Conservation (phyloP, 2,888 invertebrate genomes). For the Sphecodes monilicornis region DNA sequence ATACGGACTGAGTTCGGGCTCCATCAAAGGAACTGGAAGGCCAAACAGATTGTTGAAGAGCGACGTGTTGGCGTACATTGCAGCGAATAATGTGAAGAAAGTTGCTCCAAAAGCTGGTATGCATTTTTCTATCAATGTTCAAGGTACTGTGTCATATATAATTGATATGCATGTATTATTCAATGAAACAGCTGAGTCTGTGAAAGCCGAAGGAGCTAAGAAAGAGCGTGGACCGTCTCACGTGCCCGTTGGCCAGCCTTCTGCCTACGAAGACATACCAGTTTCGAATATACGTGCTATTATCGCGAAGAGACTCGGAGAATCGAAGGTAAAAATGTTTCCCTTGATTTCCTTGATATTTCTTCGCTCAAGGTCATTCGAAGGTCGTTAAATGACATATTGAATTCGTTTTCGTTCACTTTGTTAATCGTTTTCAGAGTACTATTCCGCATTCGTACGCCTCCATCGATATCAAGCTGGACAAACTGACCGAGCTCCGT, state of each 20-base stretch:
- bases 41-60: conserved; percentile 87
- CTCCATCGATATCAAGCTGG: conserved; percentile 86
- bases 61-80: conserved; percentile 85
- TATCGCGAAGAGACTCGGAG: conserved; percentile 88
- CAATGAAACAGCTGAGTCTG: conserved; percentile 41
- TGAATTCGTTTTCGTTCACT: no score
- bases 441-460: conserved; percentile 89
- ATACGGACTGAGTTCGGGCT: conserved; percentile 85
- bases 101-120: conserved; percentile 73
- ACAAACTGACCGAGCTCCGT: conserved; percentile 85
- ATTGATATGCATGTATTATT: background rate
- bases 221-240: conserved; percentile 8
- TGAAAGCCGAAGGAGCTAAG: background rate
- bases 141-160: background rate
- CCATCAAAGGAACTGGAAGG: conserved; percentile 86
- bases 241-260: conserved; percentile 64
- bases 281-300: conserved; percentile 87
- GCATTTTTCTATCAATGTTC: background rate
- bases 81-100: conserved; percentile 83
- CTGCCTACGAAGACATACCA: conserved; percentile 86
- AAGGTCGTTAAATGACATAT: background rate
- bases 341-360: background rate
- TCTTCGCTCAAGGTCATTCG: background rate
- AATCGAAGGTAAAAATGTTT: conserved; percentile 86
- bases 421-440: conserved; percentile 84